These are phyloP conservation scores for Calameuta pallipes DNA, from an alignment of 2,888 invertebrate species.

Conservation along the genomic window DNA sequence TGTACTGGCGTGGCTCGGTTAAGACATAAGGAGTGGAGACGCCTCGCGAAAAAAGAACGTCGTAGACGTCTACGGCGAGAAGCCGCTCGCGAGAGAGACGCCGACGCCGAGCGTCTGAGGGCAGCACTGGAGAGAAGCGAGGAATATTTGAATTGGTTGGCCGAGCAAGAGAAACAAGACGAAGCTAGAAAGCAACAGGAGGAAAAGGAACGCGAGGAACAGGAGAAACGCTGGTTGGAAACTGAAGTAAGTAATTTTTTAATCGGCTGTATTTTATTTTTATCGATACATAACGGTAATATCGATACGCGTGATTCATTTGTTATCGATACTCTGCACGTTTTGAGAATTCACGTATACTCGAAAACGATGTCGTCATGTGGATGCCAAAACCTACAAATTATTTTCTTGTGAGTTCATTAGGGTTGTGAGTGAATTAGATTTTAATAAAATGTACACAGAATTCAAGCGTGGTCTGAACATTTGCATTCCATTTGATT, in stretches of 20 bases:
- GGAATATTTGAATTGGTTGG: constrained; percentile 68
- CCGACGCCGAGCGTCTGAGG: constrained; percentile 69
- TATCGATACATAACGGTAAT: neutral
- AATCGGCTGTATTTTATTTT: neutral
- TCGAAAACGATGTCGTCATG: constrained; percentile 3
- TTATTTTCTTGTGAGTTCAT: constrained; percentile 15
- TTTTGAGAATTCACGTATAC: neutral
- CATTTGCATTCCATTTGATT: neutral
- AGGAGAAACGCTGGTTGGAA: constrained; percentile 76
- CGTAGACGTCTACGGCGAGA: constrained; percentile 75
- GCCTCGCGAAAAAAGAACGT: constrained; percentile 78
- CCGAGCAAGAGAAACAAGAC: constrained; percentile 70
- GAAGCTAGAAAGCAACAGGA: constrained; percentile 70
- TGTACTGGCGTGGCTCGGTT: constrained; percentile 6
- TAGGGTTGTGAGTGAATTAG: neutral
- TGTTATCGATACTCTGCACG: neutral
- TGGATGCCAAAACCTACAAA: constrained; percentile 12
- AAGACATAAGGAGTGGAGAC: constrained; percentile 80
- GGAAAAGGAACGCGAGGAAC: constrained; percentile 68
- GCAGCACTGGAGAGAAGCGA: constrained; percentile 62
- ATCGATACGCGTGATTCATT: neutral
- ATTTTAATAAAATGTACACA: neutral
- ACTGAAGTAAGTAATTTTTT: constrained; percentile 68
- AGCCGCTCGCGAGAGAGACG: constrained; percentile 72
- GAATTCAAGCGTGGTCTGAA: neutral